A percentile compares a stretch with the other conserved stretches of the same genome.
These are phyloP conservation scores for Beroe forskalii DNA, from an alignment of 37 sponge, comb jelly and placozoan species.

Conservation along the genomic window DNA sequence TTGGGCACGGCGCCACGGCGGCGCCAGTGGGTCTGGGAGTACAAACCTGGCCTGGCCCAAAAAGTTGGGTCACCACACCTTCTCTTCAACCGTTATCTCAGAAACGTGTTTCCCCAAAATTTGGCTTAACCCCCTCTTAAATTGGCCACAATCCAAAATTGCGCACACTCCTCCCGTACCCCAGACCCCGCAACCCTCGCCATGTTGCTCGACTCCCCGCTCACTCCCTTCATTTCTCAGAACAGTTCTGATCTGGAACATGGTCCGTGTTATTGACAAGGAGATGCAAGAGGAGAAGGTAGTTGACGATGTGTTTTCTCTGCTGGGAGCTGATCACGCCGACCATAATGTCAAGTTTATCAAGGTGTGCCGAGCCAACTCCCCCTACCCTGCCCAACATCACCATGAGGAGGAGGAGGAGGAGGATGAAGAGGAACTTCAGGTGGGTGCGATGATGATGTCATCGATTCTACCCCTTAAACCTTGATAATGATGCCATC, in stretches of 20 bases:
- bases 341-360: slow-evolving; percentile 54
- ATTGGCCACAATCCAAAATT: neutral
- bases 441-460: too few species aligned
- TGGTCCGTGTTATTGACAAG: slow-evolving; percentile 63
- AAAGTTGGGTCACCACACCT: too few species aligned
- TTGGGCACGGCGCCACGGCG: too few species aligned
- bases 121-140: too few species aligned
- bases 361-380: slow-evolving; percentile 49
- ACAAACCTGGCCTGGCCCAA: too few species aligned
- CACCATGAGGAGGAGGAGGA: neutral
- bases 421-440: neutral
- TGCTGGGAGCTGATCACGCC: slow-evolving; percentile 23
- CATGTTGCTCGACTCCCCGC: too few species aligned
- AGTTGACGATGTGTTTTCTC: slow-evolving; percentile 34
- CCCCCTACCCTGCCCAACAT: neutral
- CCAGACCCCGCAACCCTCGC: neutral
- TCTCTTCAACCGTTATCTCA: too few species aligned
- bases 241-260: slow-evolving; percentile 65
- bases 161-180: neutral
- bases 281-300: slow-evolving; percentile 63
- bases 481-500: too few species aligned
- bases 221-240: neutral
- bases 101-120: too few species aligned
- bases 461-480: too few species aligned
- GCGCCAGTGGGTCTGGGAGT: too few species aligned